Evolutionary conservation across 2,797 vertebrate species (phyloP).

Genomic region (Chaetophractus vellerosus): DNA sequence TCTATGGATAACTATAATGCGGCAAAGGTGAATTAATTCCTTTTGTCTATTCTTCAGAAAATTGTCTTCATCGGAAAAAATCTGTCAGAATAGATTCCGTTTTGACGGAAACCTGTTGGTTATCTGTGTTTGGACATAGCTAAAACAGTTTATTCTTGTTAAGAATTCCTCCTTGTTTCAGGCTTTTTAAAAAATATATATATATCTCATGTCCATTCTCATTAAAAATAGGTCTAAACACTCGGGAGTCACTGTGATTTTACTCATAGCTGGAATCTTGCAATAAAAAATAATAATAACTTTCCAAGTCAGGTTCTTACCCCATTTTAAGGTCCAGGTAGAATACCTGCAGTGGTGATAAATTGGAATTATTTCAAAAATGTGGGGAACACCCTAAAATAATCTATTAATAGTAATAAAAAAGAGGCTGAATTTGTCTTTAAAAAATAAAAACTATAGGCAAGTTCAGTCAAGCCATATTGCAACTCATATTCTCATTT

Average conservation of each 20-base stretch:
- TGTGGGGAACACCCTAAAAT: conserved; percentile 77
- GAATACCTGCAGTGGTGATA: conserved; percentile 85
- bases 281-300: conserved; percentile 42
- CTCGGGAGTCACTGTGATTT: conserved; percentile 58
- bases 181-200: no score
- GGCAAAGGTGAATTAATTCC: background rate
- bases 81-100: background rate
- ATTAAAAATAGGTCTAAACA: conserved; percentile 33
- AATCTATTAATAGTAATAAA: conserved; percentile 80
- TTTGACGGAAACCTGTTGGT: background rate
- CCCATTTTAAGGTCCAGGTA: conserved; percentile 83
- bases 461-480: background rate
- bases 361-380: conserved; percentile 81
- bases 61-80: background rate
- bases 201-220: conserved; percentile 1
- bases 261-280: conserved; percentile 70
- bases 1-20: background rate
- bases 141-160: background rate
- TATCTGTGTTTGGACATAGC: conserved; percentile 1
- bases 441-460: background rate
- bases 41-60: conserved; percentile 14
- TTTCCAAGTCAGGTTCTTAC: conserved; percentile 84
- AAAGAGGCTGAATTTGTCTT: background rate
- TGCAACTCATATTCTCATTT: background rate
- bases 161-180: background rate